Conservation (phyloP, 2,888 invertebrate species). For the Sinodicranocentrus sp. region DNA sequence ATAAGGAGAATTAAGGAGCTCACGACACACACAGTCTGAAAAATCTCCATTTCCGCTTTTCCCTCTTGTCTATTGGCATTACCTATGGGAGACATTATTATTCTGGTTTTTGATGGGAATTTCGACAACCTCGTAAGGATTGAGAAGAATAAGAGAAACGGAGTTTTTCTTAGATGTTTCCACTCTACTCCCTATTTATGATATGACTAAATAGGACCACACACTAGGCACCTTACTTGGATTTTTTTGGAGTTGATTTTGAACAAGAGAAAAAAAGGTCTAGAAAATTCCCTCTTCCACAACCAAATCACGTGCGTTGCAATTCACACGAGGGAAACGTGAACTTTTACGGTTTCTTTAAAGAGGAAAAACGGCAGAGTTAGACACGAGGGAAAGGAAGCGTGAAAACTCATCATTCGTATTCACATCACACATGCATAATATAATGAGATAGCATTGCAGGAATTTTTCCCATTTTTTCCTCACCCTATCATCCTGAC, state of each 20-base stretch:
- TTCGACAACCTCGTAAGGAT: too few species aligned
- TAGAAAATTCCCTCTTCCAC: constrained; percentile 23
- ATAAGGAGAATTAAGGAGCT: too few species aligned
- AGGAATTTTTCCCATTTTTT: constrained; percentile 50
- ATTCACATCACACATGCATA: constrained; percentile 59
- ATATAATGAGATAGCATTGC: constrained; percentile 64
- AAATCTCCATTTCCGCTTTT: background rate
- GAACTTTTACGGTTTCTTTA: constrained; percentile 26
- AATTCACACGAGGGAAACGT: constrained; percentile 61
- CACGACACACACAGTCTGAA: background rate
- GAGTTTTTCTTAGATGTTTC: too few species aligned
- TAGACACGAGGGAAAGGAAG: constrained; percentile 54
- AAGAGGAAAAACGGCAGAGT: constrained; percentile 19
- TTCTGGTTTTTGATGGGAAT: too few species aligned
- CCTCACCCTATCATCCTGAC: constrained; percentile 10
- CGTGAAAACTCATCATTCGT: constrained; percentile 64
- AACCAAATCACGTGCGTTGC: constrained; percentile 62
- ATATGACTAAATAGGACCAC: too few species aligned
- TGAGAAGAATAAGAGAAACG: too few species aligned
- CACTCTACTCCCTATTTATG: too few species aligned
- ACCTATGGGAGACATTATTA: too few species aligned
- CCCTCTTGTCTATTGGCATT: too few species aligned
- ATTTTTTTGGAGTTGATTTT: constrained; percentile 34
- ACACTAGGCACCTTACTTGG: too few species aligned
- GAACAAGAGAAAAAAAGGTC: too few species aligned